Evolutionary conservation across 2,797 vertebrate species (phyloP), one percentile per base, ranked within the genome.

Genomic region (Eulemur coronatus): DNA sequence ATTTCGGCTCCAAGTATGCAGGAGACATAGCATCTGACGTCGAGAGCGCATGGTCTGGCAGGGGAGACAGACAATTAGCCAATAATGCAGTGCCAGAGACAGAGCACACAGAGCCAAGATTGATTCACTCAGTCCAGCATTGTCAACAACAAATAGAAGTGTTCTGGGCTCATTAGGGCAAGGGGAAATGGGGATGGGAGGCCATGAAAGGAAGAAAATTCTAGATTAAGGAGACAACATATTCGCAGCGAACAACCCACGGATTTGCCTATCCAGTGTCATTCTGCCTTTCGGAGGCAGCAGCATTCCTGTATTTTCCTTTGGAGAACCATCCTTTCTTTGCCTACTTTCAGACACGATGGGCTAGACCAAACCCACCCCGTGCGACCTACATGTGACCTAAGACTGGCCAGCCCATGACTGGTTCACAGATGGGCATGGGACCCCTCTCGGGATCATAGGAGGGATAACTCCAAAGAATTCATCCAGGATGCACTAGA

Each of bases 61-160:
- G 70, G 38, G 30, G 41, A 86, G 87, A 78, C 10, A 50, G 38
- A 82, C 70, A 89, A 93, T 92, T 84, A 96, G 89, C 55, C 46
- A 61, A 28, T 89, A 93, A 91, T 65, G 8, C 55, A 41, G 89
- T n/a, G 35, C n/a, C 43, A 80, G 33, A 79, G 63, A 43, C 80
- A 91, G 46, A 72, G 30, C 48, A 80, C 96, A 95, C 12, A 61
- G 57, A 94, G 52, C 43, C 75, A 50, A 89, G 86, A 90, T 5
- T 48, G 79, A 82, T 17, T 86, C 61, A 30, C 91, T 91, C 79
- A 17, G 24, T n/a, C 26, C 5, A 46, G 50, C 46, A 55, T 41
- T 65, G 67, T 91, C 70, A 48, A 67, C 84, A 91, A 55, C 7
- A 82, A 52, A 63, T 0, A 33, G 43, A 46, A 28, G 63, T 76